Evolutionary conservation across 2,888 invertebrate species (phyloP), one percentile per base, ranked within the genome.

Genomic region (Rhamphomyia laevipes): DNA sequence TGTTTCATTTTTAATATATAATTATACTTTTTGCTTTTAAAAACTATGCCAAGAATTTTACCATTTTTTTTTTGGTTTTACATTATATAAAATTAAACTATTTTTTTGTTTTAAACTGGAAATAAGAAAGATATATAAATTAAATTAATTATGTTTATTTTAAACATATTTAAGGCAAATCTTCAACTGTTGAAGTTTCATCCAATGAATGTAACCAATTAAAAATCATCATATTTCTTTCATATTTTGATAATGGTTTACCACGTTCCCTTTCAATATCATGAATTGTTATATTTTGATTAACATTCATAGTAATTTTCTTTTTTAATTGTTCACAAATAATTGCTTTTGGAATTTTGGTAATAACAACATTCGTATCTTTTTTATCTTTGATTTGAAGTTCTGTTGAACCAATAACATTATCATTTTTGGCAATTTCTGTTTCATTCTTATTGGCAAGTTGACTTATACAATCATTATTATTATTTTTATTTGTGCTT

Each of bases 151-250:
- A 33, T 13, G 9, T 3, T n/a, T n/a, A n/a, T 5, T n/a, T 13
- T 5, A 30, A 30, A 30, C 6, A 15, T 12, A 27, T 38, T 54
- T 54, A 56, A 54, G 53, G 53, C 48, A 54, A 50, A 48, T 57
- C 72, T 58, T 76, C 77, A 55, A 72, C 74, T 31, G 77, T 77
- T 1, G 79, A 77, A 7, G 51, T 54, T 56, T 89, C 87, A 63
- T 89, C 87, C 17, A 92, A 74, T 2, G 87, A 87, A 65, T 91
- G 89, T 2, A 93, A 75, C 92, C 92, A 93, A 70, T 91, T 91
- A 72, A 92, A 92, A 50, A 92, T 92, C 85, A 91, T 90, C 82
- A 92, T 88, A 68, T 93, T 92, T n/a, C 90, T 71, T 63, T 90
- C 89, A 70, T 88, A 89, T 61, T 88, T 88, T n/a, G 86, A 85